phyloP scores from a whole-genome alignment of 2,888 invertebrate species.

The Heteropelma amictum region DNA sequence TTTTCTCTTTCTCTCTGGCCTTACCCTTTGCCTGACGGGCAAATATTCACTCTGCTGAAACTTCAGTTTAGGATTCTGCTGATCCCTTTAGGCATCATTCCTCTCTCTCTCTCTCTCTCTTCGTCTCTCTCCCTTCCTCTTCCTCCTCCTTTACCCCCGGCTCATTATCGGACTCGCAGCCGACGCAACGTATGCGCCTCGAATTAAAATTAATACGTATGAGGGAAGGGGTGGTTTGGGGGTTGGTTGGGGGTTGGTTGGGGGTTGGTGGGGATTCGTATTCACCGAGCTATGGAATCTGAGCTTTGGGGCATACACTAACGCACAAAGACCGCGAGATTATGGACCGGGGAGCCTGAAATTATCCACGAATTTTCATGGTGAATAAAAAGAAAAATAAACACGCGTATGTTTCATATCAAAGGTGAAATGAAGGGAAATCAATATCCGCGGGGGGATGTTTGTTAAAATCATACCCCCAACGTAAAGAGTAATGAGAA shows the following conservation, averaged over 20 bases:
- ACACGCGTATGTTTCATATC: too few relatives aligned
- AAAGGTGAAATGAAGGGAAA: slow-evolving; percentile 13
- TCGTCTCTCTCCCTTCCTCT: not conserved
- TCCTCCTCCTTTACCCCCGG: not conserved
- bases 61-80: slow-evolving; percentile 64
- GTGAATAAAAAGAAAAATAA: not conserved
- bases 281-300: slow-evolving; percentile 19
- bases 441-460: not conserved
- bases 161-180: slow-evolving; percentile 65
- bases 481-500: not conserved
- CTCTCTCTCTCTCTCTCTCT: slow-evolving; percentile 3
- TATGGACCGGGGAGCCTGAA: not conserved
- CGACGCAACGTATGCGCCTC: slow-evolving; percentile 56
- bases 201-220: slow-evolving; percentile 55
- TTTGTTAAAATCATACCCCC: not conserved
- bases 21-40: slow-evolving; percentile 58
- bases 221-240: too few relatives aligned
- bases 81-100: slow-evolving; percentile 63
- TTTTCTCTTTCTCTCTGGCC: slow-evolving; percentile 10
- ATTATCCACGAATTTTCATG: slow-evolving; percentile 30
- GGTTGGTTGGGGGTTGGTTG: too few relatives aligned
- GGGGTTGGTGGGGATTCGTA: slow-evolving; percentile 11
- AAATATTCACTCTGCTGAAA: slow-evolving; percentile 69
- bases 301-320: slow-evolving; percentile 33
- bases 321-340: not conserved